Base-by-base conservation (phyloP, 1,140 invertebrate species). In the Zaprionus nigranus region DNA sequence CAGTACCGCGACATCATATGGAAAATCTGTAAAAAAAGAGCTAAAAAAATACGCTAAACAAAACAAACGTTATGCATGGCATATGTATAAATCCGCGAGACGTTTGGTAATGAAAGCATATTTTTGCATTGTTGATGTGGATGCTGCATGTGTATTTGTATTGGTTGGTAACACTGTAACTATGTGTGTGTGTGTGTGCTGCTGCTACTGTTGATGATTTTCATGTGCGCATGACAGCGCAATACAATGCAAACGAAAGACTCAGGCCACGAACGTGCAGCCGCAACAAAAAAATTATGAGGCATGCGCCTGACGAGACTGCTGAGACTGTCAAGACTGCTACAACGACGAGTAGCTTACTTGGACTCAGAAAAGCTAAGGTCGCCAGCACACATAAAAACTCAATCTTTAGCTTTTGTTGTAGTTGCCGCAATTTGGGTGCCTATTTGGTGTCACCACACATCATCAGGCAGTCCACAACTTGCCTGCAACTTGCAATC, bases 21-120 rank as follows among this genome's bases (percentile, higher is more conserved):
- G 28, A 28, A 57, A 59, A 64, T 51, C 56, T 15, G 24, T 79
- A 78, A 67, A 58, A 53, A 57, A n/a, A n/a, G n/a, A 74, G 60
- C 49, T 20, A 24, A 22, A 46, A 54, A 58, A 28, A 49, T 22
- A 46, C 3, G 54, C 30, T 9, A 46, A n/a, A 34, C 17, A 58
- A 56, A 67, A 63, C 59, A 51, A 77, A 78, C 65, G 75, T 79
- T 73, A 81, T 84, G 61, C 70, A 81, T 88, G 74, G 61, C 84
- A 68, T 74, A 67, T 22, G 24, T 65, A 57, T 11, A 60, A 80
- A 79, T 66, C 65, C 38, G 56, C 59, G 53, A 72, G 62, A 71
- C 85, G 75, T 88, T 88, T 90, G 85, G 85, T 88, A 88, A 88
- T 88, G 84, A 88, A 88, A 88, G 84, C 84, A 90, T 88, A 85